phyloP scores from a whole-genome alignment of 92 coral and sea anemone genomes.

The Pocillopora meandrina region DNA sequence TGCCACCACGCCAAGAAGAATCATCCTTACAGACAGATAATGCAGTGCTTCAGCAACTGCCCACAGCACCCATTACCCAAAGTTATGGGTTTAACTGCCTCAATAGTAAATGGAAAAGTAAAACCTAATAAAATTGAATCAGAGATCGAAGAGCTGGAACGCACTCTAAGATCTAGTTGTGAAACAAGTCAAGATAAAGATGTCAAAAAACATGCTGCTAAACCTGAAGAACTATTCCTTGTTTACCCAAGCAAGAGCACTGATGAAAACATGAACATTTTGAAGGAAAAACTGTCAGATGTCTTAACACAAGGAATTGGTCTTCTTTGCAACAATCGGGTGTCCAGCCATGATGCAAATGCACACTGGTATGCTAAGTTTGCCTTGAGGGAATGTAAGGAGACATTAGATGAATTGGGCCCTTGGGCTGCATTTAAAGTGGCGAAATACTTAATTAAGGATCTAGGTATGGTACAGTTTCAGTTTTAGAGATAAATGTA shows the following conservation, averaged over 20 bases:
- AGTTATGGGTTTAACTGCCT: constrained; percentile 90
- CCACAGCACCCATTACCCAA: constrained; percentile 50
- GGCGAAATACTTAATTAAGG: constrained; percentile 71
- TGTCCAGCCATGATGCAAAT: background rate
- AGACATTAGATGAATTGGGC: constrained; percentile 75
- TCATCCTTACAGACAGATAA: constrained; percentile 84
- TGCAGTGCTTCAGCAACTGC: constrained; percentile 68
- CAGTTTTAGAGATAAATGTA: no score
- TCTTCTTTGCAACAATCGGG: constrained; percentile 68
- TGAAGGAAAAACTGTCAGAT: constrained; percentile 40
- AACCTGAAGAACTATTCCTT: constrained; percentile 61
- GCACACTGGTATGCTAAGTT: constrained; percentile 57
- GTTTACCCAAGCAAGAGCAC: constrained; percentile 30
- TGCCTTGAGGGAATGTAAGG: constrained; percentile 71
- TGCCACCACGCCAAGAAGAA: constrained; percentile 95
- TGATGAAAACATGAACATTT: constrained; percentile 26
- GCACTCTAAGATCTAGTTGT: constrained; percentile 77
- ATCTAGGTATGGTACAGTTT: constrained; percentile 61
- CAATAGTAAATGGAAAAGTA: constrained; percentile 85
- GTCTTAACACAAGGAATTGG: constrained; percentile 54
- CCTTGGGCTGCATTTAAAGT: constrained; percentile 84
- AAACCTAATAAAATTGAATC: constrained; percentile 67
- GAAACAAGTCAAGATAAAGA: constrained; percentile 71
- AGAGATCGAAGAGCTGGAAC: constrained; percentile 72
- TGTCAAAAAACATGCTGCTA: constrained; percentile 80